Percentiles rank a stretch among this genome's conserved stretches.
phyloP scores from a whole-genome alignment of 1,140 invertebrate species.

The Drosophila willistoni region DNA sequence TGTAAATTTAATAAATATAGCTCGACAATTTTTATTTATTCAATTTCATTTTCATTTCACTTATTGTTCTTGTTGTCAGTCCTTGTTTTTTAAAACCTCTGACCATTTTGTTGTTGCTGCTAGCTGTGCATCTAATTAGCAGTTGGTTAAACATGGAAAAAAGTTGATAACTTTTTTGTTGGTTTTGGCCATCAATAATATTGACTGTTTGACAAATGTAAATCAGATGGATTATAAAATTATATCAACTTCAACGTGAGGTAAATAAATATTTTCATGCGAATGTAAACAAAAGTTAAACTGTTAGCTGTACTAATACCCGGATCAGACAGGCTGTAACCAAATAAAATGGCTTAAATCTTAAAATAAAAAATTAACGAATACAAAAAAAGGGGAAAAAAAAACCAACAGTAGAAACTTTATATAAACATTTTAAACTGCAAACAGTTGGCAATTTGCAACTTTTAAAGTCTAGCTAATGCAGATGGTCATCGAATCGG shows the following conservation, averaged over 20 bases:
- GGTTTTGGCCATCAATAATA: conserved; percentile 29
- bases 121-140: conserved; percentile 61
- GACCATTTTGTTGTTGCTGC: not conserved
- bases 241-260: not conserved
- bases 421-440: no score
- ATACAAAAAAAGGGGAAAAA: no score
- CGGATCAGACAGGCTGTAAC: conserved; percentile 41
- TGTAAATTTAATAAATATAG: conserved; percentile 77
- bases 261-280: conserved; percentile 2
- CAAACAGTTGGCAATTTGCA: no score
- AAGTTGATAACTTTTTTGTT: conserved; percentile 28
- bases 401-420: no score
- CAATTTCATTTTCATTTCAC: conserved; percentile 40
- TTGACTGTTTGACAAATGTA: conserved; percentile 27
- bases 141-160: conserved; percentile 36
- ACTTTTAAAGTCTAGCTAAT: no score
- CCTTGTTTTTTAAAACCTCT: not conserved
- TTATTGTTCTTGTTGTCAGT: not conserved
- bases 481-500: no score
- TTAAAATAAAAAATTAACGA: not conserved
- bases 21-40: conserved; percentile 66
- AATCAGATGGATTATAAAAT: conserved; percentile 12
- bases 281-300: conserved; percentile 28
- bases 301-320: conserved; percentile 36
- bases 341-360: not conserved